These are phyloP conservation scores for Cremastinae sp. DNA, from an alignment of 2,888 invertebrate genomes.

Conservation along the genomic window DNA sequence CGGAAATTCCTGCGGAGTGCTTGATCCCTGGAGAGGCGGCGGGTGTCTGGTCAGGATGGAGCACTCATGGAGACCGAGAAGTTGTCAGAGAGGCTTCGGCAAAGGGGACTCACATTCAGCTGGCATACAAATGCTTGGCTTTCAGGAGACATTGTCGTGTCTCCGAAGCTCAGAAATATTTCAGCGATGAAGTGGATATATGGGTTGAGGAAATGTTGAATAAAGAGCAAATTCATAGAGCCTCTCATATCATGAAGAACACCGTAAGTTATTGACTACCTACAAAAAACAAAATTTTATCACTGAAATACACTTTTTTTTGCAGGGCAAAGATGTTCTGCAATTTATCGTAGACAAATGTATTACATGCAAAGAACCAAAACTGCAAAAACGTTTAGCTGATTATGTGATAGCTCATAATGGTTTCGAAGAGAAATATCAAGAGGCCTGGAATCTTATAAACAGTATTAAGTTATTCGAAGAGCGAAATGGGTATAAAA, in stretches of 20 bases:
- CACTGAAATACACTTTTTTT: background rate
- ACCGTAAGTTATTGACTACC: too few relatives aligned
- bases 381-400: constrained; percentile 85
- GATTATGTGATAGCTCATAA: constrained; percentile 83
- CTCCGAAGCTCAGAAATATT: constrained; percentile 79
- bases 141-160: constrained; percentile 82
- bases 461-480: constrained; percentile 73
- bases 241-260: constrained; percentile 84
- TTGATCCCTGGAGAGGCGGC: constrained; percentile 82
- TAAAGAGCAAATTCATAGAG: constrained; percentile 85
- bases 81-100: constrained; percentile 86
- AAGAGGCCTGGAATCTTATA: constrained; percentile 79
- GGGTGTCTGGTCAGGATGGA: constrained; percentile 86
- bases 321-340: constrained; percentile 82
- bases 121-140: constrained; percentile 84
- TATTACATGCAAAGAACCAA: constrained; percentile 82
- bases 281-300: too few relatives aligned
- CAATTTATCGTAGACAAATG: constrained; percentile 83
- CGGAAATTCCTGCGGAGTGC: constrained; percentile 82
- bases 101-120: constrained; percentile 84
- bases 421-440: constrained; percentile 74
- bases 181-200: constrained; percentile 82
- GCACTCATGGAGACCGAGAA: constrained; percentile 83
- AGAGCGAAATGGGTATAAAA: constrained; percentile 69
- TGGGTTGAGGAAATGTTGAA: constrained; percentile 85